Percentiles rank a stretch among this genome's conserved stretches.
These are phyloP conservation scores for Drosophila aldrichi DNA, from an alignment of 2,888 invertebrate genomes.

Conservation along the genomic window DNA sequence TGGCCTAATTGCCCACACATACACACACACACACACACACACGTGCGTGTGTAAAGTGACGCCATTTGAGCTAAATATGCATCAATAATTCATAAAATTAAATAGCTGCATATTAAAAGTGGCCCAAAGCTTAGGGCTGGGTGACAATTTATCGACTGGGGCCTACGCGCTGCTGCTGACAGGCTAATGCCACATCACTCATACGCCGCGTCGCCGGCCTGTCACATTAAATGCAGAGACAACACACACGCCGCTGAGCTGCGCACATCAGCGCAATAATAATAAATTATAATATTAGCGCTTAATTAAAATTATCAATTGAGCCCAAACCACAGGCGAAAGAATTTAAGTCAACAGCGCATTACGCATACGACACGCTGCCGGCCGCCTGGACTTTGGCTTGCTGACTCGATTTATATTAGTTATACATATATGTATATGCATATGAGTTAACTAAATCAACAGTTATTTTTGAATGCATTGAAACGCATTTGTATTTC, in stretches of 20 bases:
- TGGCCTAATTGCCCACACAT: slow-evolving; percentile 57
- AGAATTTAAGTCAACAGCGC: slow-evolving; percentile 42
- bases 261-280: slow-evolving; percentile 55
- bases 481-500: slow-evolving; percentile 24
- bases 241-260: slow-evolving; percentile 20
- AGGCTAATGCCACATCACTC: slow-evolving; percentile 55
- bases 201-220: slow-evolving; percentile 35
- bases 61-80: slow-evolving; percentile 55
- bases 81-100: slow-evolving; percentile 77
- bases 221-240: slow-evolving; percentile 44
- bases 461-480: slow-evolving; percentile 35
- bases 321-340: slow-evolving; percentile 44
- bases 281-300: slow-evolving; percentile 80
- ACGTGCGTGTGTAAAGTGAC: slow-evolving; percentile 10
- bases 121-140: background rate
- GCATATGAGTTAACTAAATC: slow-evolving; percentile 31
- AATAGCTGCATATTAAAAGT: slow-evolving; percentile 62
- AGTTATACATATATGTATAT: background rate
- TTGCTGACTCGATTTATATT: background rate
- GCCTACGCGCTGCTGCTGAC: slow-evolving; percentile 23
- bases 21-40: background rate
- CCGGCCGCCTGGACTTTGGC: background rate
- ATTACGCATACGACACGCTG: slow-evolving; percentile 44
- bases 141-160: slow-evolving; percentile 32
- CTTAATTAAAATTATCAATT: slow-evolving; percentile 80